Evolutionary conservation across 2,113 vertebrate species (phyloP).

Genomic region (Salvelinus namaycush): DNA sequence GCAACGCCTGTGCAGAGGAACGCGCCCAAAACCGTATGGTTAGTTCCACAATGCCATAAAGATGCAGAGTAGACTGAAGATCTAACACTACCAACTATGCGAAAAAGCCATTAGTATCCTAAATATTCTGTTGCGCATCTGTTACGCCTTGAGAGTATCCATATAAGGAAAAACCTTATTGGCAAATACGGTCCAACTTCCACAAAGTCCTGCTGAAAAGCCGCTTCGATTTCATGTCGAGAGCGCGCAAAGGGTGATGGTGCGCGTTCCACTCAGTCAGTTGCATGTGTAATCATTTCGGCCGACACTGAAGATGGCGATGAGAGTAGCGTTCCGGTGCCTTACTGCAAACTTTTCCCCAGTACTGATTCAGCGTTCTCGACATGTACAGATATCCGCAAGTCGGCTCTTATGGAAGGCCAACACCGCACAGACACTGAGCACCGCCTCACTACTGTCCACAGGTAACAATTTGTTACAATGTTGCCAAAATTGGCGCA

Average conservation of each 20-base stretch:
- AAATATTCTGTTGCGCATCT: no score
- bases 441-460: conserved; percentile 63
- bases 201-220: not conserved
- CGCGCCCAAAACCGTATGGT: no score
- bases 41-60: no score
- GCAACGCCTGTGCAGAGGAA: no score
- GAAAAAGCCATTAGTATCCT: no score
- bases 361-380: conserved; percentile 40
- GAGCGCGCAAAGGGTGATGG: conserved; percentile 42
- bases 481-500: not conserved
- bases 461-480: conserved; percentile 71
- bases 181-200: not conserved
- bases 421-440: conserved; percentile 62
- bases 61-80: no score
- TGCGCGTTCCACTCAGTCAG: conserved; percentile 49
- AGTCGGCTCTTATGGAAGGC: conserved; percentile 39
- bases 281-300: conserved; percentile 29
- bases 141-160: no score
- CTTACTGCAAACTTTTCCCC: conserved; percentile 62
- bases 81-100: no score
- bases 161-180: not conserved
- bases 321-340: conserved; percentile 67
- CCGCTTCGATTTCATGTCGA: not conserved
- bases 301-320: conserved; percentile 78
- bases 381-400: conserved; percentile 38